Conservation (phyloP, 1,140 invertebrate species). For the Pinna nobilis region DNA sequence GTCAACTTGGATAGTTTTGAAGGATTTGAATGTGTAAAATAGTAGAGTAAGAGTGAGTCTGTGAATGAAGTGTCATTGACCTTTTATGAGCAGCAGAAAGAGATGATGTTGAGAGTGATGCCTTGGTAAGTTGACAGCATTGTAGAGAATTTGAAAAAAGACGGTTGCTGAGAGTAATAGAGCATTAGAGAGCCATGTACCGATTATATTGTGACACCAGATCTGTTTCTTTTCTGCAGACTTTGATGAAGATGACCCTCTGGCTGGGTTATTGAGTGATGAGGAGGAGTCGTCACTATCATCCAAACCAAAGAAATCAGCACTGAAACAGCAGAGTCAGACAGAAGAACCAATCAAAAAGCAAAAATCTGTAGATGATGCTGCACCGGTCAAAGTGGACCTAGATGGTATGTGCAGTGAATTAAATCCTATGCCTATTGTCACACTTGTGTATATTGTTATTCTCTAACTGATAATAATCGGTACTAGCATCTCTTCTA, state of each 20-base stretch:
- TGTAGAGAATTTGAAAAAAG: background rate
- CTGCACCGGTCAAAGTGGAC: constrained; percentile 19
- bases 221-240: constrained; percentile 47
- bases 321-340: constrained; percentile 37
- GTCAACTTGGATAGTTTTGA: too few species aligned
- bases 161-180: background rate
- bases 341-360: constrained; percentile 32
- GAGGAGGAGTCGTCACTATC: constrained; percentile 54
- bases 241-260: constrained; percentile 69
- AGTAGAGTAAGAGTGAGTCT: too few species aligned
- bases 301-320: constrained; percentile 47
- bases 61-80: background rate
- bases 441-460: background rate
- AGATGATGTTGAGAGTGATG: background rate
- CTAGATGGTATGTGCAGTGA: background rate
- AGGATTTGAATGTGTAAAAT: too few species aligned
- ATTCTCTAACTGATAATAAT: background rate
- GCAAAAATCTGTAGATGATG: constrained; percentile 38
- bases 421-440: too few species aligned
- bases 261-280: constrained; percentile 65
- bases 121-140: background rate
- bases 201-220: background rate
- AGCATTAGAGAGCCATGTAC: background rate
- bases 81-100: background rate
- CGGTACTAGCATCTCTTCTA: background rate